These are phyloP conservation scores for Octodonta nipae DNA, from an alignment of 2,888 invertebrate genomes.

Conservation along the genomic window DNA sequence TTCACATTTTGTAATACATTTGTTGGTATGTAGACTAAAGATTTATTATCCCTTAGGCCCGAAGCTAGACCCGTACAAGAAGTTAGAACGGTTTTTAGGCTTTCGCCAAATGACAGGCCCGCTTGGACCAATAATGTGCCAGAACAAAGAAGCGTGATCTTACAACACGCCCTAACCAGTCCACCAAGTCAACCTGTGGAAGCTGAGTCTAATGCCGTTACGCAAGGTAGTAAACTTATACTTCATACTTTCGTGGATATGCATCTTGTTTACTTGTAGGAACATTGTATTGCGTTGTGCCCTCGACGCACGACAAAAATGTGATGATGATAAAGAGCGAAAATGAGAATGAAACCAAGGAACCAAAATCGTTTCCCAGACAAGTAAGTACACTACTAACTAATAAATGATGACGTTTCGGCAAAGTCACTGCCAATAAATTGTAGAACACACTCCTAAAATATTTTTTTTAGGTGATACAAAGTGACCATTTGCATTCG, in stretches of 20 bases:
- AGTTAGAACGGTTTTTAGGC: conserved; percentile 69
- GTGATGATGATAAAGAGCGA: conserved; percentile 53
- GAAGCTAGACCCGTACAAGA: conserved; percentile 54
- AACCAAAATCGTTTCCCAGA: conserved; percentile 26
- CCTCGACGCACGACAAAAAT: conserved; percentile 45
- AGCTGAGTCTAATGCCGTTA: conserved; percentile 19
- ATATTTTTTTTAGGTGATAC: conserved; percentile 23
- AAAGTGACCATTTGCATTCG: conserved; percentile 28
- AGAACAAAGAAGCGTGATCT: conserved; percentile 35
- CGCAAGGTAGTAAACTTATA: conserved; percentile 17
- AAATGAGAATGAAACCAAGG: conserved; percentile 32
- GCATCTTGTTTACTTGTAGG: conserved; percentile 19
- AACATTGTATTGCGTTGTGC: conserved; percentile 31
- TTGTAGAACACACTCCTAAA: neutral
- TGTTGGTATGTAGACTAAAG: too few species aligned
- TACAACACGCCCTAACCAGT: conserved; percentile 30
- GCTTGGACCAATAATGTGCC: conserved; percentile 23
- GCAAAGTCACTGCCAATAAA: too few species aligned
- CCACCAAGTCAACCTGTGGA: conserved; percentile 21
- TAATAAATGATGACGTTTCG: too few species aligned
- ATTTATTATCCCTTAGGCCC: conserved; percentile 39
- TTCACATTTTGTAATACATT: too few species aligned
- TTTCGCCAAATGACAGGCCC: conserved; percentile 57
- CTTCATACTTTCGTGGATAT: neutral
- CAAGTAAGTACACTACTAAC: too few species aligned